Conservation (phyloP, 2,888 invertebrate genomes). For the Scaptomyza flava region DNA sequence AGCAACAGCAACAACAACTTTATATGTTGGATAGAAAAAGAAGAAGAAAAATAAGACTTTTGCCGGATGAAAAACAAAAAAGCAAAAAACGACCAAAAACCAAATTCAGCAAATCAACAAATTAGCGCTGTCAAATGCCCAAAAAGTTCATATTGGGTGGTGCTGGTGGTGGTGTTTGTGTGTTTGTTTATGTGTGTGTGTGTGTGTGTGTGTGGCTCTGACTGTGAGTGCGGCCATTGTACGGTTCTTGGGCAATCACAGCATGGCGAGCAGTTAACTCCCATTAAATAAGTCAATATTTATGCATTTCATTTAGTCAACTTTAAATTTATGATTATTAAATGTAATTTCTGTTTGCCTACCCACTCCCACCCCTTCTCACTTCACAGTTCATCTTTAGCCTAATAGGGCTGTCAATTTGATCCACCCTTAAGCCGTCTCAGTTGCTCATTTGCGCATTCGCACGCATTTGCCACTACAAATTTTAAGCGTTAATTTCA, state of each 20-base stretch:
- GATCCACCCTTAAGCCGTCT: constrained; percentile 17
- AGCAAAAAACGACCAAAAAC: constrained; percentile 39
- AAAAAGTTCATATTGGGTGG: constrained; percentile 12
- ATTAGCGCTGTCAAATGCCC: constrained; percentile 71
- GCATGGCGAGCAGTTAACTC: constrained; percentile 4
- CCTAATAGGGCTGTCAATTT: neutral
- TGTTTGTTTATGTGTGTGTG: neutral
- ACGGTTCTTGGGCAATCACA: constrained; percentile 41
- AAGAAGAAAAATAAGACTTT: constrained; percentile 14
- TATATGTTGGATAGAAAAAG: constrained; percentile 26
- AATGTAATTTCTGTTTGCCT: constrained; percentile 65
- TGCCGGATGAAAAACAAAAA: constrained; percentile 5
- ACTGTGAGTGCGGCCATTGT: constrained; percentile 28
- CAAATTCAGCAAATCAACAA: constrained; percentile 79
- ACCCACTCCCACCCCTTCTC: constrained; percentile 33
- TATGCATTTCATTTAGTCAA: constrained; percentile 77
- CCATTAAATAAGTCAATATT: constrained; percentile 71
- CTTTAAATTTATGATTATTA: constrained; percentile 78
- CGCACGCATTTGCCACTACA: constrained; percentile 43
- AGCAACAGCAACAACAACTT: constrained; percentile 21
- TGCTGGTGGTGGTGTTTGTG: neutral
- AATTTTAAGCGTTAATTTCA: constrained; percentile 72
- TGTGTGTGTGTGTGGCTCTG: neutral
- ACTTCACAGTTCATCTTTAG: constrained; percentile 4
- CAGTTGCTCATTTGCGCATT: constrained; percentile 59